A percentile compares a stretch with the other conserved stretches of the same genome.
Evolutionary conservation across 2,113 vertebrate species (phyloP).

Genomic region (Apeltes quadracus): DNA sequence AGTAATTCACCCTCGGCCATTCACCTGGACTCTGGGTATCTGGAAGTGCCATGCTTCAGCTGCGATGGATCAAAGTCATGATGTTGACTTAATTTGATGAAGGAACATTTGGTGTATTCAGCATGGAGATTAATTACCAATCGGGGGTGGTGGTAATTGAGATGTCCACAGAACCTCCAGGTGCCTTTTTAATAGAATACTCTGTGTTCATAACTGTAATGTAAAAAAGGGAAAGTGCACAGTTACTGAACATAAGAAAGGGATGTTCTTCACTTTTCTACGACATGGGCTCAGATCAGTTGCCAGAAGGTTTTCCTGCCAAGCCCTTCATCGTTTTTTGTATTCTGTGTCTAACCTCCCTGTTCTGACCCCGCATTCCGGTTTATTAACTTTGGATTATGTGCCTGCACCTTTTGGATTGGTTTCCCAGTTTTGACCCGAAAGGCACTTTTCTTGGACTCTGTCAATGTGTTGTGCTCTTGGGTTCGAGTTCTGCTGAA

Average conservation of each 20-base stretch:
- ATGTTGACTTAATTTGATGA: background rate
- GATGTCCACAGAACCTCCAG: background rate
- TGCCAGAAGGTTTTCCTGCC: no score
- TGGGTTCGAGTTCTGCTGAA: no score
- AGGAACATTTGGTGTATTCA: background rate
- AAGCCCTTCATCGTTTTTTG: no score
- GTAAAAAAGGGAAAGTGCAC: background rate
- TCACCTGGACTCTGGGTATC: conserved; percentile 4
- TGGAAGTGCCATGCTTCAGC: background rate
- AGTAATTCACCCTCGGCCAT: background rate
- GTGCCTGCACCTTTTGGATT: no score
- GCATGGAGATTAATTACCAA: background rate
- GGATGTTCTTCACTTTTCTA: background rate
- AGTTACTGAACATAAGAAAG: background rate
- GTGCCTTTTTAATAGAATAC: background rate
- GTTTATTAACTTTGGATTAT: no score
- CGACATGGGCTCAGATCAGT: background rate
- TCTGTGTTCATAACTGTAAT: background rate
- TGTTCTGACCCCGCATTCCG: no score
- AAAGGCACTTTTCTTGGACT: no score
- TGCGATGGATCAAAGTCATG: background rate
- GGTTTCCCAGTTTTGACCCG: no score
- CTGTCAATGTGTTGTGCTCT: no score
- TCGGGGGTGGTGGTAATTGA: background rate
- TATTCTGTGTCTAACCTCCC: no score